Base-by-base conservation (phyloP, 1,140 invertebrate genomes). In the Drosophila nigromelanica region DNA sequence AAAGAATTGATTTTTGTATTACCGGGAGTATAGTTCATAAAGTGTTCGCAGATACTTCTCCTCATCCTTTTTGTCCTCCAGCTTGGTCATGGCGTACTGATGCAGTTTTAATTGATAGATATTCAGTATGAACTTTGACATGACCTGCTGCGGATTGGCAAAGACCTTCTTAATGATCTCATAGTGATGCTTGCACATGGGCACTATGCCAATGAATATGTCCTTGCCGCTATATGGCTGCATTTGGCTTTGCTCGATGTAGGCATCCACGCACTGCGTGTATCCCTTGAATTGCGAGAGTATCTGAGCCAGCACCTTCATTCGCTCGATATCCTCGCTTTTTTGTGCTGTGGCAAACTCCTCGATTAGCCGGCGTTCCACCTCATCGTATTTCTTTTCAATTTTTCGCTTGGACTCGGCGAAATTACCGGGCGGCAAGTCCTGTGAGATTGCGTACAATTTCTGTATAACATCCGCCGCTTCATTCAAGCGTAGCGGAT, bases 391-490 rank as follows among this genome's bases (percentile, higher is more conserved):
- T 91, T 98, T 98, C n/a, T 95, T 93, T 89, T 95, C 94, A 64
- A 99, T 99, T 92, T 97, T 98, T 61, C 96, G 95, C 80, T 97
- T 97, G 0, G 98, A 97, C 58, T 95, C 95, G 77, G 96, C 96
- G 94, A 98, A 99, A 91, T 96, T 97, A 60, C 95, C 95, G 7
- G 94, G 93, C 3, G 97, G 96, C 27, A 99, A 92, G 92, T 99
- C 98, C 94, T 99, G 98, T 2, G 98, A 95, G 79, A 99, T 99
- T 6, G 98, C 94, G 91, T 98, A 96, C 5, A 99, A 93, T 91
- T 99, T 99, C 92, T 99, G 98, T 82, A 99, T 99, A 3, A 99
- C 95, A 94, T 99, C 98, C n/a, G 99, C 99, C 40, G 98, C 98
- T 93, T 99, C 97, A 92, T 97, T 96, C 39, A 99, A 92, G 95